A percentile compares a stretch with the other conserved stretches of the same genome.
phyloP scores from a whole-genome alignment of 92 coral and sea anemone genomes.

The Zoanthus sansibaricus region DNA sequence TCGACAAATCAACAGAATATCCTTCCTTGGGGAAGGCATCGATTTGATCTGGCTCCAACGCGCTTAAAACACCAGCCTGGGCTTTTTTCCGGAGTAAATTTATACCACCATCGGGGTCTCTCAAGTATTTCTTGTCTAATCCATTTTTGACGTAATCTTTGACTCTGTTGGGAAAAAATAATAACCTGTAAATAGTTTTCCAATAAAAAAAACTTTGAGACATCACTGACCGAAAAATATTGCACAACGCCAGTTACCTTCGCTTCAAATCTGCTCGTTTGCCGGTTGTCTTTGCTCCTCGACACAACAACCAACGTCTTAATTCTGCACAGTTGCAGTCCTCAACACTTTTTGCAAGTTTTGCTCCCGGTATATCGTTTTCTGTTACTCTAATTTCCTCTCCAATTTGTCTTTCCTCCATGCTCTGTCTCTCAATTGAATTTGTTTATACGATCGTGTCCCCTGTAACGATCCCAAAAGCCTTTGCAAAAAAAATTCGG shows the following conservation, averaged over 20 bases:
- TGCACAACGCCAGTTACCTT: no score
- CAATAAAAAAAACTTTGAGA: not conserved
- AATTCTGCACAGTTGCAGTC: constrained; percentile 12
- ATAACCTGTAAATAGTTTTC: not conserved
- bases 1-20: not conserved
- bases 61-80: constrained; percentile 31
- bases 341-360: constrained; percentile 3
- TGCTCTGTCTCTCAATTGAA: no score
- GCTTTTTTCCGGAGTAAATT: constrained; percentile 42
- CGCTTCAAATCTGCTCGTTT: no score
- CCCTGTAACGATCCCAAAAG: no score
- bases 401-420: no score
- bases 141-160: constrained; percentile 62
- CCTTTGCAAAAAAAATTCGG: no score
- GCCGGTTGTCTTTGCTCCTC: no score
- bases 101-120: constrained; percentile 53
- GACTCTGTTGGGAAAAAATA: constrained; percentile 40
- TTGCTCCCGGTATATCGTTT: constrained; percentile 48
- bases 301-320: constrained; percentile 14
- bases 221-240: no score
- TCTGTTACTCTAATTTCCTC: no score
- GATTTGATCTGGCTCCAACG: not conserved
- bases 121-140: constrained; percentile 47
- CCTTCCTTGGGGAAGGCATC: constrained; percentile 46
- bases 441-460: no score